A percentile compares a stretch with the other conserved stretches of the same genome.
Evolutionary conservation across 2,888 invertebrate genomes (phyloP).

Genomic region (Leucophenga maculata): DNA sequence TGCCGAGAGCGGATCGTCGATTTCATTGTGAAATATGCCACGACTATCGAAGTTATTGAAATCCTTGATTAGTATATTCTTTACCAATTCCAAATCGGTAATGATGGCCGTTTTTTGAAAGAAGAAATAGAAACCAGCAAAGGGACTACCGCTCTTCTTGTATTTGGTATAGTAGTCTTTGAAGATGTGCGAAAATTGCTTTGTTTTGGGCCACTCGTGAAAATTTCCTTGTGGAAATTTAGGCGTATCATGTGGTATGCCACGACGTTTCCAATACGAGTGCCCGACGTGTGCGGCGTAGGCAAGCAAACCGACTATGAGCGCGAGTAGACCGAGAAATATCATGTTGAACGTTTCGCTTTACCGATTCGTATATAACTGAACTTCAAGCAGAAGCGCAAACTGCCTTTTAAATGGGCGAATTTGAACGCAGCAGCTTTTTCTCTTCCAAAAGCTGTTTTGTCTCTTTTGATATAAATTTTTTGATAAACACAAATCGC

Average conservation of each 20-base stretch:
- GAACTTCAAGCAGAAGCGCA: no score
- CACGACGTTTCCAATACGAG: constrained; percentile 39
- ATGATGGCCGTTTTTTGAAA: constrained; percentile 39
- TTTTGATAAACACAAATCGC: neutral
- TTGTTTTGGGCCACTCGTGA: constrained; percentile 14
- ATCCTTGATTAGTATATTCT: constrained; percentile 55
- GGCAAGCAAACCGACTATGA: neutral
- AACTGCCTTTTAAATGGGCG: neutral
- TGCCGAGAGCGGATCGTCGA: constrained; percentile 65
- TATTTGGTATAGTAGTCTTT: constrained; percentile 40
- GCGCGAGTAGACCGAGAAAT: constrained; percentile 7
- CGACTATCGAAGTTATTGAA: constrained; percentile 57
- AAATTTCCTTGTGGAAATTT: constrained; percentile 41
- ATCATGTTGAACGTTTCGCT: neutral
- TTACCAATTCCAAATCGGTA: constrained; percentile 53
- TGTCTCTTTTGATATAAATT: neutral
- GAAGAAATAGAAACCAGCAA: constrained; percentile 54
- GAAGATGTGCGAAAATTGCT: constrained; percentile 31
- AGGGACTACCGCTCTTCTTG: constrained; percentile 35
- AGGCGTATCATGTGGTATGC: constrained; percentile 40
- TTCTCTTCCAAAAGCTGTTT: neutral
- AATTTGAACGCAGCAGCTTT: neutral
- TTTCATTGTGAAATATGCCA: constrained; percentile 52
- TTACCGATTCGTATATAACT: no score
- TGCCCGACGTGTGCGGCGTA: neutral